Conservation (phyloP, 2,888 invertebrate genomes). For the Amiota mariae region DNA sequence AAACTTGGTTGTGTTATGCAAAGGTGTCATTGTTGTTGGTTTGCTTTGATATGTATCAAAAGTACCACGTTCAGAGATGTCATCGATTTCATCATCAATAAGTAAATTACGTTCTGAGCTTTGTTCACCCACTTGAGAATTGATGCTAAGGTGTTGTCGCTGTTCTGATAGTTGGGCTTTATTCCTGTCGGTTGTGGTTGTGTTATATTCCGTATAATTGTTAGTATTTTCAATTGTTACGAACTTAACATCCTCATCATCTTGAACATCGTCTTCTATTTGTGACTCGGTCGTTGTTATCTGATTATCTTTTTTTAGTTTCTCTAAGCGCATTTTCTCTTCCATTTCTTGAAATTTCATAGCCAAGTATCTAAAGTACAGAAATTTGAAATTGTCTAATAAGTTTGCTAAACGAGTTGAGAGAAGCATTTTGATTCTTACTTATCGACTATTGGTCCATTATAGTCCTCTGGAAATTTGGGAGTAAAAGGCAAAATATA, state of each 20-base stretch:
- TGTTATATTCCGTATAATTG: conserved; percentile 41
- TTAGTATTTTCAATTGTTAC: conserved; percentile 33
- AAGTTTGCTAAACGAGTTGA: neutral
- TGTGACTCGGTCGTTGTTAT: conserved; percentile 61
- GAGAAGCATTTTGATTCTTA: conserved; percentile 70
- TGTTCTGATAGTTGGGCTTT: neutral
- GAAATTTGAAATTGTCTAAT: neutral
- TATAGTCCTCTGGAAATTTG: conserved; percentile 92
- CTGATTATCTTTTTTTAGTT: conserved; percentile 74
- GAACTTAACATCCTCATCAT: conserved; percentile 57
- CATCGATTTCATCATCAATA: conserved; percentile 70
- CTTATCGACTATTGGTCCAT: conserved; percentile 90
- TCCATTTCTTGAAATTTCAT: conserved; percentile 91
- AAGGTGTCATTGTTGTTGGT: conserved; percentile 45
- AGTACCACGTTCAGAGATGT: conserved; percentile 65
- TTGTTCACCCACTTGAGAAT: conserved; percentile 70
- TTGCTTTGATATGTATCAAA: conserved; percentile 57
- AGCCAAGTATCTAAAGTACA: conserved; percentile 80
- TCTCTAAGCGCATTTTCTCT: conserved; percentile 83
- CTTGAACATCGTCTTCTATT: conserved; percentile 62
- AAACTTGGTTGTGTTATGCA: neutral
- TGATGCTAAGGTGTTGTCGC: conserved; percentile 45
- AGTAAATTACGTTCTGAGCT: conserved; percentile 71
- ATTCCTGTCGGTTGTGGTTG: conserved; percentile 38
- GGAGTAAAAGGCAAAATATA: conserved; percentile 89